These are phyloP conservation scores for Xiphias gladius DNA, from an alignment of 2,113 vertebrate genomes.

Conservation along the genomic window DNA sequence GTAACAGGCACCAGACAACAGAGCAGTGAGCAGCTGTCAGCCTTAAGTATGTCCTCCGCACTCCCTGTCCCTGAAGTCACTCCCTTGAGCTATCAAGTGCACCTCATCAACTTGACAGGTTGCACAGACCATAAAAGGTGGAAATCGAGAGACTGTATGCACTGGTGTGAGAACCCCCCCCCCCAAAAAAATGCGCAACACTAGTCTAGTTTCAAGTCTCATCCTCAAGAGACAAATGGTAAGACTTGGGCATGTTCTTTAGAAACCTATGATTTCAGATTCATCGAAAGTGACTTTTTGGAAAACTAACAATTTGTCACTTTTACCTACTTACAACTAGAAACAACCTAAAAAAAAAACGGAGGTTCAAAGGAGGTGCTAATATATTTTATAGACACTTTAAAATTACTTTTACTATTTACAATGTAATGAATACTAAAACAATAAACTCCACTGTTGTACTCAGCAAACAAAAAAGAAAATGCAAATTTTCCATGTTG, in stretches of 20 bases:
- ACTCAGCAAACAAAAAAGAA: no score
- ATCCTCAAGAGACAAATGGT: neutral
- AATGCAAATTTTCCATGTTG: no score
- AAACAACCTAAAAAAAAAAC: no score
- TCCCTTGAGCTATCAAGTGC: neutral
- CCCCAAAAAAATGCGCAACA: no score
- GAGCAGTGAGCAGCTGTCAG: neutral
- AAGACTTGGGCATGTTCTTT: no score
- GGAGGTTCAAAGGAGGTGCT: no score
- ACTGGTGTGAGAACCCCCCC: neutral
- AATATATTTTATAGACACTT: no score
- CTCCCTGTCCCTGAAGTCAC: neutral
- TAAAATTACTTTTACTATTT: neutral
- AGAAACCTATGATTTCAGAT: no score
- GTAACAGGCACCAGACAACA: neutral
- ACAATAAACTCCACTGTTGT: no score
- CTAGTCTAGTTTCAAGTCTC: neutral
- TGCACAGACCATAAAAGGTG: neutral
- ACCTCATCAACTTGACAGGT: neutral
- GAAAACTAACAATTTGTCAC: no score
- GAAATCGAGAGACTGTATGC: constrained; percentile 3
- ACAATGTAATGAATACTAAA: neutral
- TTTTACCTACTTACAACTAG: no score
- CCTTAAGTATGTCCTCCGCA: neutral
- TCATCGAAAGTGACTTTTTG: no score